Percentiles rank a stretch among this genome's conserved stretches.
Evolutionary conservation across 53 echinoderm and acorn worm genomes (phyloP).

Genomic region (Mesocentrotus franciscanus): DNA sequence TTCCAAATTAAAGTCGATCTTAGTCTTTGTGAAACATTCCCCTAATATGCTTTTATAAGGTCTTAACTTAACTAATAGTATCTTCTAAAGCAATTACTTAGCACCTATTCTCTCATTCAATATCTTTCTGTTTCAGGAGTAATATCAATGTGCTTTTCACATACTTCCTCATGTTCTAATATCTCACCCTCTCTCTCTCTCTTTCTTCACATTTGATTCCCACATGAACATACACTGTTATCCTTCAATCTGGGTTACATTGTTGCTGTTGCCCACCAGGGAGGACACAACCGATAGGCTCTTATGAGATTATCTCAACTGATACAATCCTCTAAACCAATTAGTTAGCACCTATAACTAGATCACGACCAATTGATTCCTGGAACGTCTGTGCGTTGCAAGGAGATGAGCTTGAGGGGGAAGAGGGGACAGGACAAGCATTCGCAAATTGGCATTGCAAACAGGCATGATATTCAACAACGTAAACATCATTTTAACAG

Average conservation of each 20-base stretch:
- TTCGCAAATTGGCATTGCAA: neutral
- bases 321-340: conserved; percentile 24
- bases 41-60: too few relatives aligned
- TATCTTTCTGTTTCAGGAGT: too few relatives aligned
- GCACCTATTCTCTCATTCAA: too few relatives aligned
- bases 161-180: neutral
- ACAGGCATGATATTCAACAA: neutral
- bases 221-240: neutral
- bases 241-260: neutral
- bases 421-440: neutral
- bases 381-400: neutral
- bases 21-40: too few relatives aligned
- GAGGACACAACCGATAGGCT: neutral
- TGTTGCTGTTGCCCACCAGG: neutral
- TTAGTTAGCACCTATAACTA: conserved; percentile 35
- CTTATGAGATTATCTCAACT: conserved; percentile 37
- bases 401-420: neutral
- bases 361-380: conserved; percentile 14
- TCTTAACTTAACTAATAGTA: too few relatives aligned
- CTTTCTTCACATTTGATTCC: neutral
- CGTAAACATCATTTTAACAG: neutral
- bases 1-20: too few relatives aligned
- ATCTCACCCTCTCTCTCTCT: neutral
- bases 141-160: neutral
- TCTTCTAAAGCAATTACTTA: too few relatives aligned